Evolutionary conservation across 2,113 vertebrate species (phyloP).

Genomic region (Hyperopisus bebe): DNA sequence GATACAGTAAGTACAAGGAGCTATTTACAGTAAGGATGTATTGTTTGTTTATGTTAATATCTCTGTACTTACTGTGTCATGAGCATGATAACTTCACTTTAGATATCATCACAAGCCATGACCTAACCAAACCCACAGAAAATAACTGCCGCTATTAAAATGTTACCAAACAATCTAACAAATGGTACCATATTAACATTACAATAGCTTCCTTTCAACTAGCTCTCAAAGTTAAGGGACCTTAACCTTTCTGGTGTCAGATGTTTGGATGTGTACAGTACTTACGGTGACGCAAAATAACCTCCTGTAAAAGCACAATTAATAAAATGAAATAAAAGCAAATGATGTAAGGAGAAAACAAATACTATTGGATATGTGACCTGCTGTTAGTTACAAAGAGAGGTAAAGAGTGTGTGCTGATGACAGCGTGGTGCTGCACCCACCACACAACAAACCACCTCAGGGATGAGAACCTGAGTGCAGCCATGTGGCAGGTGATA

Average conservation of each 20-base stretch:
- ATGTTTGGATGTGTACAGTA: neutral
- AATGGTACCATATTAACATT: neutral
- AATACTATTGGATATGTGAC: too few species aligned
- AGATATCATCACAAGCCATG: neutral
- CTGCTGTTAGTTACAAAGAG: too few species aligned
- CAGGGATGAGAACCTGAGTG: too few species aligned
- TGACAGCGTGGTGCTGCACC: too few species aligned
- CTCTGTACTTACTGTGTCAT: neutral
- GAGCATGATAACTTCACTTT: neutral
- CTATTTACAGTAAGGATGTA: neutral
- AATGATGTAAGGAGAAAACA: neutral
- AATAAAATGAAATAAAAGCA: neutral
- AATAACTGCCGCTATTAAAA: neutral
- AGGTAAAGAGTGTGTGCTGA: too few species aligned
- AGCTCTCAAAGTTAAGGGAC: neutral
- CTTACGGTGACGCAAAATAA: neutral
- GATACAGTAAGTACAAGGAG: neutral
- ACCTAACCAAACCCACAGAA: neutral
- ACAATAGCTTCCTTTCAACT: neutral
- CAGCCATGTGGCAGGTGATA: too few species aligned
- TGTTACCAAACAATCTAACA: neutral
- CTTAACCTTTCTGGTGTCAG: neutral
- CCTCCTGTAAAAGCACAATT: neutral
- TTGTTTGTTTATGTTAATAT: neutral
- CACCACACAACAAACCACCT: too few species aligned